phyloP scores from a whole-genome alignment of 2,797 vertebrate species.

The Pelodytes ibericus region DNA sequence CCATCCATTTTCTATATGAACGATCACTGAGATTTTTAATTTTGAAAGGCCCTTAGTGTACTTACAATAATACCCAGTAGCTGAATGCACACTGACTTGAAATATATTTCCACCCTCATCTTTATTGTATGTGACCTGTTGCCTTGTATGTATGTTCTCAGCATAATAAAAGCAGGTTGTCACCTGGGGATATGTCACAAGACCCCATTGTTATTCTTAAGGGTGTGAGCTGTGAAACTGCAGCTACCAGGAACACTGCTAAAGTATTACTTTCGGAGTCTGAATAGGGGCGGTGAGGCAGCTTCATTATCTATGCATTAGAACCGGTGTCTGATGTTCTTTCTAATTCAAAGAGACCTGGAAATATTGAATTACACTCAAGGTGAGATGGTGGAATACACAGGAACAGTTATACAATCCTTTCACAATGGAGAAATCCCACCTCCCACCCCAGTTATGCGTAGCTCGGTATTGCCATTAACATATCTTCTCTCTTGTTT shows the following conservation, averaged over 20 bases:
- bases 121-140: neutral
- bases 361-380: slow-evolving; percentile 17
- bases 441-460: neutral
- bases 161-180: neutral
- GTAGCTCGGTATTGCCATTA: too few relatives aligned
- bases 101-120: too few relatives aligned
- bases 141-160: neutral
- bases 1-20: too few relatives aligned
- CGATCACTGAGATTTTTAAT: too few relatives aligned
- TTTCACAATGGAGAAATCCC: neutral
- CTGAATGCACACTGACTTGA: too few relatives aligned
- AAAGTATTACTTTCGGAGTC: slow-evolving; percentile 7
- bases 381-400: neutral
- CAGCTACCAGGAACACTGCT: slow-evolving; percentile 1
- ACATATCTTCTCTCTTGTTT: too few relatives aligned
- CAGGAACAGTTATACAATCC: neutral
- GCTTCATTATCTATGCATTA: slow-evolving; percentile 14
- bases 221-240: slow-evolving; percentile 36
- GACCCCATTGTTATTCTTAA: slow-evolving; percentile 10
- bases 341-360: neutral
- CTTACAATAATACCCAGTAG: too few relatives aligned
- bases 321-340: neutral
- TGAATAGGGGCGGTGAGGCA: neutral
- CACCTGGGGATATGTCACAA: slow-evolving; percentile 1
- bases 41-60: too few relatives aligned